Percentiles rank a stretch among this genome's conserved stretches.
Evolutionary conservation across 1,140 invertebrate genomes (phyloP).

Genomic region (Brachionus koreanus): DNA sequence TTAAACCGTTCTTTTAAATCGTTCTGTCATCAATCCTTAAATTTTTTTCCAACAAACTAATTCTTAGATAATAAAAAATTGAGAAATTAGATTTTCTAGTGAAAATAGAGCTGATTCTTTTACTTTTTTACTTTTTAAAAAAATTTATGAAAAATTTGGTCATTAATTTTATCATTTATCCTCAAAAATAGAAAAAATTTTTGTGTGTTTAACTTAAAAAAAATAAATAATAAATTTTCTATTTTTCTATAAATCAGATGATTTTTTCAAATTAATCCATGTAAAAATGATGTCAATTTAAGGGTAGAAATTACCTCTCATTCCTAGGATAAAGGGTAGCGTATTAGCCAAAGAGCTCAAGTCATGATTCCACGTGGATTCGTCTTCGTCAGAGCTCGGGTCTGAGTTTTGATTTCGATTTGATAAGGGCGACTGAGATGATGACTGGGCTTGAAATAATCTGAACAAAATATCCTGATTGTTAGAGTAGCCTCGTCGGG

Average conservation of each 20-base stretch:
- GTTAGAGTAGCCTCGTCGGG: neutral
- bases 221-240: neutral
- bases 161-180: no score
- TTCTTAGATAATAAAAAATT: no score
- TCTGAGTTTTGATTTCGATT: conserved; percentile 33
- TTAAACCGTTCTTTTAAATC: no score
- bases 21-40: no score
- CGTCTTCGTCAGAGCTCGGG: conserved; percentile 41
- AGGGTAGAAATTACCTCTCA: conserved; percentile 2
- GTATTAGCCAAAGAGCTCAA: conserved; percentile 29
- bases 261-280: neutral
- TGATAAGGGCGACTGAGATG: neutral
- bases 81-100: no score
- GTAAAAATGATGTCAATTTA: neutral
- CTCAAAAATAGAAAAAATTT: no score
- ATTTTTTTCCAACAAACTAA: no score
- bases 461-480: conserved; percentile 17
- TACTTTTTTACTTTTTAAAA: no score
- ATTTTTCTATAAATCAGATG: neutral
- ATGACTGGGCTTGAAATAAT: conserved; percentile 9
- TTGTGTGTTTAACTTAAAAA: no score
- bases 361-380: conserved; percentile 21
- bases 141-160: no score
- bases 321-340: conserved; percentile 31
- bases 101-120: no score